Evolutionary conservation across 2,888 invertebrate genomes (phyloP).

Genomic region (Drosophila nigricruria): DNA sequence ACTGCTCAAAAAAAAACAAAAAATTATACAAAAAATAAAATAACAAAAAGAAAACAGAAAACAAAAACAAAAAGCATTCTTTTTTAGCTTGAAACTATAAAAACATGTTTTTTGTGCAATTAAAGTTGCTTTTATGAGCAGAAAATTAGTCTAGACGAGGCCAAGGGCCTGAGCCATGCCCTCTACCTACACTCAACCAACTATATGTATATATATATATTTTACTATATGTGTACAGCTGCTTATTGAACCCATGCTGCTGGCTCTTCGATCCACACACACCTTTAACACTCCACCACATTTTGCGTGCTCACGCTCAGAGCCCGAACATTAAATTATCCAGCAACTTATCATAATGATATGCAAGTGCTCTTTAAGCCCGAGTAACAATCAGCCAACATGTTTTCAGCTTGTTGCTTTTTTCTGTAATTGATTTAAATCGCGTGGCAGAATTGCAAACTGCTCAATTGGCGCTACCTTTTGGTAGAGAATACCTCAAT

Average conservation of each 20-base stretch:
- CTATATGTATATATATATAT: neutral
- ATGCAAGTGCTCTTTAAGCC: slow-evolving; percentile 31
- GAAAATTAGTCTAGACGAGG: slow-evolving; percentile 65
- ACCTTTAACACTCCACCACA: neutral
- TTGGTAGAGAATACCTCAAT: slow-evolving; percentile 14
- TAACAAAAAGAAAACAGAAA: neutral
- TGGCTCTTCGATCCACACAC: slow-evolving; percentile 30
- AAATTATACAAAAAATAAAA: neutral
- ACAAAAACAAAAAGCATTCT: slow-evolving; percentile 11
- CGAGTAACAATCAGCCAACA: slow-evolving; percentile 3
- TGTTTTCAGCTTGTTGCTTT: slow-evolving; percentile 21
- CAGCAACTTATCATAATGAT: slow-evolving; percentile 24
- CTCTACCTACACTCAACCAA: neutral
- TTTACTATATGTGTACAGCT: slow-evolving; percentile 8
- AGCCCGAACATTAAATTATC: slow-evolving; percentile 42
- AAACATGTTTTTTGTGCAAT: slow-evolving; percentile 60
- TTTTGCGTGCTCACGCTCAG: slow-evolving; percentile 43
- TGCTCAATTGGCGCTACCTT: slow-evolving; percentile 26
- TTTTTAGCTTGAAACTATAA: slow-evolving; percentile 64
- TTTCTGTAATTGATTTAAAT: slow-evolving; percentile 56
- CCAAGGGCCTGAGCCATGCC: slow-evolving; percentile 22
- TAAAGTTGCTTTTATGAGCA: slow-evolving; percentile 68
- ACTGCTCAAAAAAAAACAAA: slow-evolving; percentile 16
- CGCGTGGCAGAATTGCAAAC: slow-evolving; percentile 43
- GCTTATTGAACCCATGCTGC: slow-evolving; percentile 10